phyloP scores from a whole-genome alignment of 1,140 invertebrate species.

The Heliconius eleuchia region DNA sequence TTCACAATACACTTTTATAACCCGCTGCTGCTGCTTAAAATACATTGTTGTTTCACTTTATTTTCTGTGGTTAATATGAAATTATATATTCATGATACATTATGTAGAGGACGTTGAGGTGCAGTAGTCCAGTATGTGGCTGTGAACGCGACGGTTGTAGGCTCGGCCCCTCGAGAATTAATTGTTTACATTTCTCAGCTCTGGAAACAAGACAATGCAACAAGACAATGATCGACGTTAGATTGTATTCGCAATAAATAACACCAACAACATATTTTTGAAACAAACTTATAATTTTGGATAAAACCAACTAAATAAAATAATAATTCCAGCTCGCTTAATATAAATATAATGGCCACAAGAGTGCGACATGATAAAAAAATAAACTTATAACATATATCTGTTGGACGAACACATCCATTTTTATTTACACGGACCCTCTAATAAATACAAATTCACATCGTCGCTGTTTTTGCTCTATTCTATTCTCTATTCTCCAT shows the following conservation, averaged over 20 bases:
- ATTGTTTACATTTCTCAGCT: too few relatives aligned
- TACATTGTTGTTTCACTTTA: too few relatives aligned
- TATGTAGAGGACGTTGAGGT: too few relatives aligned
- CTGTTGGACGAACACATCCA: conserved; percentile 19
- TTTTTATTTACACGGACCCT: conserved; percentile 30
- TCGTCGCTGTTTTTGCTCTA: conserved; percentile 4
- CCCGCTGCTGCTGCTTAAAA: conserved; percentile 7
- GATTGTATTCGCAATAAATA: too few relatives aligned
- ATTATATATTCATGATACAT: too few relatives aligned
- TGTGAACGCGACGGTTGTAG: too few relatives aligned
- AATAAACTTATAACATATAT: conserved; percentile 19
- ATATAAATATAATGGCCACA: conserved; percentile 7
- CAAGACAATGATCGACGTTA: too few relatives aligned
- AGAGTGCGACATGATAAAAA: background rate
- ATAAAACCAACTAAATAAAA: background rate
- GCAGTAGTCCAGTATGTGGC: too few relatives aligned
- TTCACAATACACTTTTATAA: conserved; percentile 17
- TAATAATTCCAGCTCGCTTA: background rate
- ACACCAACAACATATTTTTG: background rate
- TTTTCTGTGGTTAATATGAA: too few relatives aligned
- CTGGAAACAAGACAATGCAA: too few relatives aligned
- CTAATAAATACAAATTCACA: conserved; percentile 27
- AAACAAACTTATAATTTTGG: background rate
- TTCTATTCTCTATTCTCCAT: background rate
- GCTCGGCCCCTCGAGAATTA: too few relatives aligned